Evolutionary conservation across 2,797 vertebrate genomes (phyloP), one percentile per base, ranked within the genome.

Genomic region (Chaenodraco wilsoni): DNA sequence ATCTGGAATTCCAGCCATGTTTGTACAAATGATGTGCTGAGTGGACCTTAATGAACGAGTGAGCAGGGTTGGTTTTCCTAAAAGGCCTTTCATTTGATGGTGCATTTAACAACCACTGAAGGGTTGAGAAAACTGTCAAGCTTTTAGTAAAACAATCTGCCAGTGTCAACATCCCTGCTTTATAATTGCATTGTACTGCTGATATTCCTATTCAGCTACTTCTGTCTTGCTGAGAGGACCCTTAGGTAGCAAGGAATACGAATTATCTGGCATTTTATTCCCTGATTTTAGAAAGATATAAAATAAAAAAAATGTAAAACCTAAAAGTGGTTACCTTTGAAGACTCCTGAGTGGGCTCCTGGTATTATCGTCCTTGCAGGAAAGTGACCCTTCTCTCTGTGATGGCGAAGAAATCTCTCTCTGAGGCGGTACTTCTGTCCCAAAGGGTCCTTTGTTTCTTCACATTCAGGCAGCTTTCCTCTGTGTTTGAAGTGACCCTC

Each of bases 401-500:
- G 95, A 33, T 98, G 93, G 10, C 96, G 95, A 3, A 95, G 93
- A 52, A 95, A 96, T 3, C 96, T 93, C 87, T 98, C 97, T 56
- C 97, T 94, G 67, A 98, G 93, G 10, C 95, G 90, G 58, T 98
- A 98, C 88, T 96, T 97, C 57, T 91, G 92, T 6, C 90, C 86
- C 61, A 92, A 82, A 0, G 90, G 72, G 8, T 93, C 91, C 73
- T 84, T 69, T 72, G 87, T 73, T 61, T 93, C 93, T 43, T 91
- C 93, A 45, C 84, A 80, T 16, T 94, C 91, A 9, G 93, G 91
- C 3, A 90, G 92, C 71, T 91, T 91, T 67, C 95, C 95, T 79
- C 69, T 88, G 64, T 95, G 91, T 62, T 86, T 94, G 84, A 98
- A 98, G 49, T 96, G 95, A 1, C 97, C 97, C 52, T 97, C 96